These are phyloP conservation scores for Lerema accius DNA, from an alignment of 1,140 invertebrate genomes.

Conservation along the genomic window DNA sequence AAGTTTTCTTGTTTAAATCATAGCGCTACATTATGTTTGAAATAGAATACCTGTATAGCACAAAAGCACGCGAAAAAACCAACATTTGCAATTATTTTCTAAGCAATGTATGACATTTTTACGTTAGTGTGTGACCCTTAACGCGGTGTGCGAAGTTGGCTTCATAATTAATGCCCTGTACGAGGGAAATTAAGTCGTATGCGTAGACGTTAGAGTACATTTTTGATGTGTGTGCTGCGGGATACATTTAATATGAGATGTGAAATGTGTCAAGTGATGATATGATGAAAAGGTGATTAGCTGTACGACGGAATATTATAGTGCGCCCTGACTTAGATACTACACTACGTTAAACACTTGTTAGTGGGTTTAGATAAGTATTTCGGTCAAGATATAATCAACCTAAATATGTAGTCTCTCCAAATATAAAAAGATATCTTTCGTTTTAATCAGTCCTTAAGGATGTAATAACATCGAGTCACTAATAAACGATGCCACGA, in stretches of 20 bases:
- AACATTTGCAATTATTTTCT: slow-evolving; percentile 26
- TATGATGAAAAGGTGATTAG: slow-evolving; percentile 35
- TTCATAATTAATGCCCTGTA: slow-evolving; percentile 33
- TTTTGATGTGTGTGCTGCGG: slow-evolving; percentile 28
- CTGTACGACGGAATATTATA: slow-evolving; percentile 30
- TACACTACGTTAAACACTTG: not conserved
- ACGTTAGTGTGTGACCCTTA: slow-evolving; percentile 29
- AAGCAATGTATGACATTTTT: slow-evolving; percentile 33
- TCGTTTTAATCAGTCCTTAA: too few relatives aligned
- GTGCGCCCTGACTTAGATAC: slow-evolving; percentile 14
- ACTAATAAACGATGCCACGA: too few relatives aligned
- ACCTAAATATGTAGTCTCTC: not conserved
- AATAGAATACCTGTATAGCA: not conserved
- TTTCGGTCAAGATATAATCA: not conserved
- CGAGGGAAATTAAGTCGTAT: slow-evolving; percentile 33
- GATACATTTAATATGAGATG: slow-evolving; percentile 35
- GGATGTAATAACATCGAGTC: too few relatives aligned
- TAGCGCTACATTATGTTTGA: too few relatives aligned
- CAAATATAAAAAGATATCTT: too few relatives aligned
- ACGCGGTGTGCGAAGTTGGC: slow-evolving; percentile 31
- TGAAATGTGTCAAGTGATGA: slow-evolving; percentile 35
- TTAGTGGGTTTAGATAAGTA: not conserved
- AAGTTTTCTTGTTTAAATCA: not conserved
- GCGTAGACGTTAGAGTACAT: slow-evolving; percentile 27
- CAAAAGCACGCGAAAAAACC: not conserved